Percentiles rank a stretch among this genome's conserved stretches.
Conservation (phyloP, 1,140 invertebrate species). For the Drosophila sturtevanti region DNA sequence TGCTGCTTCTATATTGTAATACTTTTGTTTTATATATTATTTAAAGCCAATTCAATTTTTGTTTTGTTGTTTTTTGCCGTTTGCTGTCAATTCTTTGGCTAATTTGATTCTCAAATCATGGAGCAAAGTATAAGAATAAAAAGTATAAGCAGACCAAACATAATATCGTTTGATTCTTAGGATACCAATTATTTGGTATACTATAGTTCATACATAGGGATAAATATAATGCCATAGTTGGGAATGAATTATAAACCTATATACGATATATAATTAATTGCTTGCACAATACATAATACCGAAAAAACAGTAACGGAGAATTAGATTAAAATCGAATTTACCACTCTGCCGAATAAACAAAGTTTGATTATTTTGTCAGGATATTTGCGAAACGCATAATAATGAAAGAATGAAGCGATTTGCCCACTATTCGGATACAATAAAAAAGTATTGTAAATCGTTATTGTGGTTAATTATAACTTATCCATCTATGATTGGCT, state of each 20-base stretch:
- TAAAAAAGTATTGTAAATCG: constrained; percentile 28
- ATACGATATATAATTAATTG: constrained; percentile 61
- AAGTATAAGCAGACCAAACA: constrained; percentile 31
- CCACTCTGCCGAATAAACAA: constrained; percentile 37
- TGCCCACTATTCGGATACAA: neutral
- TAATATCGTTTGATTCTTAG: constrained; percentile 46
- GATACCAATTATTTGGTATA: constrained; percentile 54
- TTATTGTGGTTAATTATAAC: constrained; percentile 51
- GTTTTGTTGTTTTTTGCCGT: constrained; percentile 29
- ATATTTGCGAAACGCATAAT: constrained; percentile 1
- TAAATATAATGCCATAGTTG: constrained; percentile 46
- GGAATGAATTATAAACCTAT: constrained; percentile 53
- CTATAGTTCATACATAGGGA: constrained; percentile 21
- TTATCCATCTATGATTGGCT: constrained; percentile 45
- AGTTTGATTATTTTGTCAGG: constrained; percentile 25
- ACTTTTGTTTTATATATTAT: constrained; percentile 42
- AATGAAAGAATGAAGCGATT: neutral
- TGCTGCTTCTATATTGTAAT: constrained; percentile 46
- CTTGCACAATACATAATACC: constrained; percentile 63
- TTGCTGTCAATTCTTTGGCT: constrained; percentile 72
- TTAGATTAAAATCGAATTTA: constrained; percentile 70
- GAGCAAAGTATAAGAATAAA: constrained; percentile 37
- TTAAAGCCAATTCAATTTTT: constrained; percentile 70
- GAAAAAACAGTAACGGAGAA: constrained; percentile 38
- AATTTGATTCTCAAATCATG: constrained; percentile 64